Evolutionary conservation across 2,888 invertebrate species (phyloP).

Genomic region (Metalampra italica): DNA sequence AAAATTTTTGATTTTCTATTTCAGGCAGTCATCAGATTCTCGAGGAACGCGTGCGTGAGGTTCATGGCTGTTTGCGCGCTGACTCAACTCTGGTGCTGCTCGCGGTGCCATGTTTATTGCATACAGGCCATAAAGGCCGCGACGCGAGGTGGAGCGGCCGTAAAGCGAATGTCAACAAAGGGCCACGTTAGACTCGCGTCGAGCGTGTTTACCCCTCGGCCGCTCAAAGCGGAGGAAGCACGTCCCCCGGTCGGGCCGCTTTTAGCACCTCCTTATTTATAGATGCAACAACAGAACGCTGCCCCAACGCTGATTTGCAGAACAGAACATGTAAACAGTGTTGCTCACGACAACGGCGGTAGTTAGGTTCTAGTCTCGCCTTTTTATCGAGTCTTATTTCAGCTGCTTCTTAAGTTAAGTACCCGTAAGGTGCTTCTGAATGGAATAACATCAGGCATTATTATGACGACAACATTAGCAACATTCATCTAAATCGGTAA

Average conservation of each 20-base stretch:
- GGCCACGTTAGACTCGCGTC: slow-evolving; percentile 53
- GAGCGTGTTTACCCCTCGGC: slow-evolving; percentile 69
- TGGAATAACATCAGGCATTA: not conserved
- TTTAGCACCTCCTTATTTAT: slow-evolving; percentile 78
- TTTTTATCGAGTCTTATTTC: slow-evolving; percentile 1
- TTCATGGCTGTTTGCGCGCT: not conserved
- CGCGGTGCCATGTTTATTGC: slow-evolving; percentile 46
- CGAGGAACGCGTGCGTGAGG: slow-evolving; percentile 13
- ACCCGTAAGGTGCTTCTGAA: not conserved
- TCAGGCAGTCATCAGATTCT: slow-evolving; percentile 1
- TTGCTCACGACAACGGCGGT: slow-evolving; percentile 35
- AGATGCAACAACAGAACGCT: slow-evolving; percentile 63
- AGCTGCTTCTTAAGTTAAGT: not conserved
- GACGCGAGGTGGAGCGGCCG: slow-evolving; percentile 40
- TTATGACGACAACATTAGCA: not conserved
- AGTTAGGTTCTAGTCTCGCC: slow-evolving; percentile 1
- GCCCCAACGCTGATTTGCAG: slow-evolving; percentile 65
- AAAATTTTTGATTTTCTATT: not conserved
- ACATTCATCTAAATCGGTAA: not conserved
- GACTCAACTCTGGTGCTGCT: slow-evolving; percentile 15
- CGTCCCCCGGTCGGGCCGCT: slow-evolving; percentile 72
- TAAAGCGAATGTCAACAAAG: slow-evolving; percentile 75
- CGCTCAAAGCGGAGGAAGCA: slow-evolving; percentile 73
- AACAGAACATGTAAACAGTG: slow-evolving; percentile 62
- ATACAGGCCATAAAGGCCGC: slow-evolving; percentile 45